Evolutionary conservation across 2,113 vertebrate genomes (phyloP).

Genomic region (Oreochromis spilurus): DNA sequence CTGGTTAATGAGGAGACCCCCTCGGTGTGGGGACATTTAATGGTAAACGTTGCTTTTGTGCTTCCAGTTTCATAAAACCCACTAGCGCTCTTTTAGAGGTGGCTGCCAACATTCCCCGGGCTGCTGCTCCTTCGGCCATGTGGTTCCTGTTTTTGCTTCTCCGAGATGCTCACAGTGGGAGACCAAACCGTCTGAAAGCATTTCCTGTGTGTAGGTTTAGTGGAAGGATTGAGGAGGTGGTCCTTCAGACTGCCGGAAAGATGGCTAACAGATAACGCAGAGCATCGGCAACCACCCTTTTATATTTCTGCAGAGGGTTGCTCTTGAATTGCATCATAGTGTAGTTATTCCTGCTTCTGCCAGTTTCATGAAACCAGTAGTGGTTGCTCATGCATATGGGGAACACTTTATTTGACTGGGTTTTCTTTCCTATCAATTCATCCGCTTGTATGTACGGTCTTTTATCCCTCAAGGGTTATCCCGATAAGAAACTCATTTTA

Average conservation of each 20-base stretch:
- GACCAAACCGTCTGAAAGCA: constrained; percentile 9
- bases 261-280: neutral
- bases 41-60: constrained; percentile 34
- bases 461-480: neutral
- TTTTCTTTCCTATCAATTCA: neutral
- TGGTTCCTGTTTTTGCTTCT: constrained; percentile 58
- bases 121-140: constrained; percentile 38
- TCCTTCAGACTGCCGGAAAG: neutral
- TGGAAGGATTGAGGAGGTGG: constrained; percentile 12
- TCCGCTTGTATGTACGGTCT: neutral
- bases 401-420: neutral
- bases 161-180: constrained; percentile 28
- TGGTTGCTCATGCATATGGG: neutral
- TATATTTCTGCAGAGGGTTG: neutral
- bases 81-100: constrained; percentile 31
- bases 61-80: constrained; percentile 58
- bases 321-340: neutral
- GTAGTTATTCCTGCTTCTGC: neutral
- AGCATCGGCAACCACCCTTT: neutral
- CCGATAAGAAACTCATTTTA: neutral
- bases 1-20: constrained; percentile 59
- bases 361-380: neutral
- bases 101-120: constrained; percentile 53
- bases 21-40: constrained; percentile 27
- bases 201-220: constrained; percentile 29